These are phyloP conservation scores for Sebastes diaconus DNA, from an alignment of 2,797 vertebrate species.

Conservation along the genomic window DNA sequence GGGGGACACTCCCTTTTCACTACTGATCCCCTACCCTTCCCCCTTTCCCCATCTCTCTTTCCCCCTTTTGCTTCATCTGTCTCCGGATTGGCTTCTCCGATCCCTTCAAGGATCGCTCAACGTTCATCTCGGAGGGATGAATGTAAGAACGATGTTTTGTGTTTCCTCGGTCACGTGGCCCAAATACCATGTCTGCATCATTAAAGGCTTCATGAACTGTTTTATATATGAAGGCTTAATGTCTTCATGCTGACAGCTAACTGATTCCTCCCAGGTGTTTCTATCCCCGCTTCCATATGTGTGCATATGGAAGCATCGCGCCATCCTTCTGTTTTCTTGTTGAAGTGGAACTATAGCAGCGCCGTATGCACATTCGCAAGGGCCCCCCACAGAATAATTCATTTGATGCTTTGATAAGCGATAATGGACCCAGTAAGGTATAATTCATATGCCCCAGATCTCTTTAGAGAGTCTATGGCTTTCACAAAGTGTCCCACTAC, in stretches of 20 bases:
- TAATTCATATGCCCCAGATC: conserved; percentile 69
- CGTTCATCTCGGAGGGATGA: conserved; percentile 3
- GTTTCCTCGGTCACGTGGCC: neutral
- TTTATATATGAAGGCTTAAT: conserved; percentile 30
- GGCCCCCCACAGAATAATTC: conserved; percentile 55
- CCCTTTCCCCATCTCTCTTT: neutral
- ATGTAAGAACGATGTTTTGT: neutral
- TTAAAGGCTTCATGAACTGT: conserved; percentile 41
- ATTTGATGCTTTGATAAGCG: conserved; percentile 70
- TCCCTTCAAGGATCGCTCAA: conserved; percentile 20
- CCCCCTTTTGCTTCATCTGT: neutral
- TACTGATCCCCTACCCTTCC: neutral
- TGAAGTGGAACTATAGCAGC: conserved; percentile 38
- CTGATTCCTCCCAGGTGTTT: conserved; percentile 45
- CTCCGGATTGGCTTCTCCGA: neutral
- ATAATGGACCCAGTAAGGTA: conserved; percentile 70
- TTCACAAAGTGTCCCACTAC: conserved; percentile 60
- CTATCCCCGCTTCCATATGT: conserved; percentile 25
- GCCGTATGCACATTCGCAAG: neutral
- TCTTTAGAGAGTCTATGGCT: conserved; percentile 37
- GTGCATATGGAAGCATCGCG: conserved; percentile 5
- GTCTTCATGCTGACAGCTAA: conserved; percentile 40
- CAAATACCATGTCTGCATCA: conserved; percentile 34
- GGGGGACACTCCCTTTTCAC: conserved; percentile 5
- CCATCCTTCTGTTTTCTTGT: conserved; percentile 29